Evolutionary conservation across 2,888 invertebrate genomes (phyloP).

Genomic region (Ennomos quercinarius): DNA sequence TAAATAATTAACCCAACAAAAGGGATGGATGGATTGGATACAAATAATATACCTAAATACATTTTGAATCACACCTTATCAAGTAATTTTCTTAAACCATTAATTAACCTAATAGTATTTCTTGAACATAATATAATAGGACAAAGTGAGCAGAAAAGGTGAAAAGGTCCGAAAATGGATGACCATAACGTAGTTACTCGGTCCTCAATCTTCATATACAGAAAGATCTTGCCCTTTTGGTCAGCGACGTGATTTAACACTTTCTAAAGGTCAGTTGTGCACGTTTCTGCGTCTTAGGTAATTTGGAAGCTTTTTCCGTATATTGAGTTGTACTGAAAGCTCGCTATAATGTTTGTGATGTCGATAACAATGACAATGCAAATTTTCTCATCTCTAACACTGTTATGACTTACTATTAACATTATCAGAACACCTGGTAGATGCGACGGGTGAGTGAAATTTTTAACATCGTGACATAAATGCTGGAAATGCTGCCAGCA

Average conservation of each 20-base stretch:
- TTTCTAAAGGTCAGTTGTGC: constrained; percentile 28
- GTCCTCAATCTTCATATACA: constrained; percentile 41
- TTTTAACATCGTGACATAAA: neutral
- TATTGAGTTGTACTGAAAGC: neutral
- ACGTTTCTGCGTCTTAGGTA: constrained; percentile 15
- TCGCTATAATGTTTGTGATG: no score
- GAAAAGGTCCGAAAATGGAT: constrained; percentile 41
- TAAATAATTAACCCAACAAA: no score
- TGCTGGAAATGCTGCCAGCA: no score
- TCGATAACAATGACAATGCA: no score
- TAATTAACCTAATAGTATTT: constrained; percentile 19
- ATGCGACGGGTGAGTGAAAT: neutral
- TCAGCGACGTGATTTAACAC: constrained; percentile 35
- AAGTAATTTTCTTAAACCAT: constrained; percentile 6
- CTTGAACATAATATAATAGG: constrained; percentile 33
- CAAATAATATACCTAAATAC: neutral
- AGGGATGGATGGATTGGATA: neutral
- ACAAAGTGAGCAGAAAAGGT: constrained; percentile 42
- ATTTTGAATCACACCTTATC: neutral
- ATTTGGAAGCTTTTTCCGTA: constrained; percentile 12
- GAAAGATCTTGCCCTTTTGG: constrained; percentile 33
- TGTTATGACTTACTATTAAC: no score
- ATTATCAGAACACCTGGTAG: no score
- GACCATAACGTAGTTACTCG: constrained; percentile 35
- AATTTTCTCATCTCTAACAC: no score